phyloP scores from a whole-genome alignment of 2,888 invertebrate species.

The Hypsopygia costalis region DNA sequence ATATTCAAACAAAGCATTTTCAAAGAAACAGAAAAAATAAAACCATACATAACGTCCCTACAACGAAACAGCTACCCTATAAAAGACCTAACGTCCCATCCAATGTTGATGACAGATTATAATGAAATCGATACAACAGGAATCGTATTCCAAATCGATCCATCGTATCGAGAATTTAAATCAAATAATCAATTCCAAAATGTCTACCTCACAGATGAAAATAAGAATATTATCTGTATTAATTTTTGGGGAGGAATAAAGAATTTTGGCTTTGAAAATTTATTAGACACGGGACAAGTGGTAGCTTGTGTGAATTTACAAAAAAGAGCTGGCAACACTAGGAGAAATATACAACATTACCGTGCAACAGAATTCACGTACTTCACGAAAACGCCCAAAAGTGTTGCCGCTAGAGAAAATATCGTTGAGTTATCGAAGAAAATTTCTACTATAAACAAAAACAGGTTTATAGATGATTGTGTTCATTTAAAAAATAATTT shows the following conservation, averaged over 20 bases:
- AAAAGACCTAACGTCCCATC: constrained; percentile 53
- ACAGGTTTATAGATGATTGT: constrained; percentile 35
- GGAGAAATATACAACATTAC: constrained; percentile 76
- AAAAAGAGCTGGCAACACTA: constrained; percentile 74
- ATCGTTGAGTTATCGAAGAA: constrained; percentile 61
- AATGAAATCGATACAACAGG: constrained; percentile 89
- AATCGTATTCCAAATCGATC: constrained; percentile 80
- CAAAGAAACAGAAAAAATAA: constrained; percentile 32
- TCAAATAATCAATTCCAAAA: constrained; percentile 71
- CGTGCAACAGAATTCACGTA: constrained; percentile 82
- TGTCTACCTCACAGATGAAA: constrained; percentile 79
- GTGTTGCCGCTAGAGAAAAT: constrained; percentile 61
- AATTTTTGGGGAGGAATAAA: constrained; percentile 79
- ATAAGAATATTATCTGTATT: constrained; percentile 73
- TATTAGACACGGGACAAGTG: constrained; percentile 78
- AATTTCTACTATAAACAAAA: neutral
- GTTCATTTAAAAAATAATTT: constrained; percentile 47
- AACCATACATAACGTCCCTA: constrained; percentile 26
- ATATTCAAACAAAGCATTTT: constrained; percentile 53
- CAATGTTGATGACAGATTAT: constrained; percentile 54
- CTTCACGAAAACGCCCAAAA: constrained; percentile 82
- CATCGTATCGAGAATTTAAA: constrained; percentile 58
- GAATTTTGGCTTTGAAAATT: constrained; percentile 74
- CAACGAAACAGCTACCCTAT: constrained; percentile 68
- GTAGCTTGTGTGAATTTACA: constrained; percentile 83